These are phyloP conservation scores for Apostichopus californicus DNA, from an alignment of 35 echinoderm and acorn worm genomes.

Conservation along the genomic window DNA sequence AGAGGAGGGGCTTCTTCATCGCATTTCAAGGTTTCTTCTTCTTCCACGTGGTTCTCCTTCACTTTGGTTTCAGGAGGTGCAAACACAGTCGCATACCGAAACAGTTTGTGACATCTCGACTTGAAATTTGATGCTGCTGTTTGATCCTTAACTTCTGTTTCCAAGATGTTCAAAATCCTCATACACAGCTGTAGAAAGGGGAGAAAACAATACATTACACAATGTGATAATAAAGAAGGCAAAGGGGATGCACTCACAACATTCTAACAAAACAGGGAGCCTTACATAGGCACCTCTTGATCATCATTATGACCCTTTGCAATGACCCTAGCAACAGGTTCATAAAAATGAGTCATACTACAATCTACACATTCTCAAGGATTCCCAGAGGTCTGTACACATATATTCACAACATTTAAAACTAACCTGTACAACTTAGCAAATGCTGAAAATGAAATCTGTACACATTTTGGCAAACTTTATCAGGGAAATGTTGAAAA, in stretches of 20 bases:
- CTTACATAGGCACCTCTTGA: too few relatives aligned
- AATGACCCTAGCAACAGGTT: too few relatives aligned
- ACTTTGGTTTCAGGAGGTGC: constrained; percentile 34
- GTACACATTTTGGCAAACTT: too few relatives aligned
- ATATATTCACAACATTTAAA: too few relatives aligned
- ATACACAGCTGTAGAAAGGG: constrained; percentile 67
- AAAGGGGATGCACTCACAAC: too few relatives aligned
- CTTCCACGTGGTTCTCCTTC: constrained; percentile 35
- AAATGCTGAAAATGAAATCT: too few relatives aligned
- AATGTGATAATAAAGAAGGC: not conserved
- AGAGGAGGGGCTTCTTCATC: not conserved
- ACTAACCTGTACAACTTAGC: too few relatives aligned
- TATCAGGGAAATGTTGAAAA: too few relatives aligned
- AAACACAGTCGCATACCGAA: constrained; percentile 80
- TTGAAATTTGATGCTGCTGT: constrained; percentile 65
- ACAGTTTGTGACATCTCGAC: constrained; percentile 77
- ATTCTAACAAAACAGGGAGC: too few relatives aligned
- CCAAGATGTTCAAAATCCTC: constrained; percentile 61
- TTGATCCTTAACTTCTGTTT: constrained; percentile 64
- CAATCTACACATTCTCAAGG: not conserved
- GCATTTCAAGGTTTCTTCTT: not conserved
- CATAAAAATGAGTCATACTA: too few relatives aligned
- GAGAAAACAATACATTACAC: not conserved
- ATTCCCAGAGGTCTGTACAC: too few relatives aligned
- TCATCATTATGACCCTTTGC: too few relatives aligned